Conservation (phyloP, 23 tunicate genomes). For the Ciona savignyi region DNA sequence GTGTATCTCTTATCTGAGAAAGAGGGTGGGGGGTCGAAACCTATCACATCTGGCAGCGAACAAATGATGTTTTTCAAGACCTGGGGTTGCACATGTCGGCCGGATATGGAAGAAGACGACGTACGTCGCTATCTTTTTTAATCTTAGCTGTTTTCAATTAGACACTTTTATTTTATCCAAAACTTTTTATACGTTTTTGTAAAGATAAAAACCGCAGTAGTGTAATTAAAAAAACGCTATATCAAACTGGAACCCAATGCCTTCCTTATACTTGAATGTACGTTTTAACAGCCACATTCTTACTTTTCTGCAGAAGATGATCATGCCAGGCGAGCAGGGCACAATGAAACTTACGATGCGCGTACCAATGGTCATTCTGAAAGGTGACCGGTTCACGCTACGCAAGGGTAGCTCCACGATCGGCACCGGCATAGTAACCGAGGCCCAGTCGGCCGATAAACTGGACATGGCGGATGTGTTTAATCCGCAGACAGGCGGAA, state of each 20-base stretch:
- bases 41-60: slow-evolving; percentile 13
- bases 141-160: too few species aligned
- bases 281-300: too few species aligned
- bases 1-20: slow-evolving; percentile 46
- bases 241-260: background rate
- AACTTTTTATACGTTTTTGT: too few species aligned
- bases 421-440: slow-evolving; percentile 85
- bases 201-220: too few species aligned
- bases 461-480: too few species aligned
- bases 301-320: slow-evolving; percentile 44
- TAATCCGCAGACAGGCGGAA: too few species aligned
- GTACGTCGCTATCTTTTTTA: too few species aligned
- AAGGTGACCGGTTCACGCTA: slow-evolving; percentile 79
- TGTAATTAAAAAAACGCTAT: too few species aligned
- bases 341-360: slow-evolving; percentile 46
- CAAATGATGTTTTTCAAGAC: slow-evolving; percentile 47
- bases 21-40: slow-evolving; percentile 44
- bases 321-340: slow-evolving; percentile 96
- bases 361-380: slow-evolving; percentile 72
- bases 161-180: too few species aligned
- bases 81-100: slow-evolving; percentile 34
- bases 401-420: slow-evolving; percentile 72
- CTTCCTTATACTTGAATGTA: background rate
- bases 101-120: slow-evolving; percentile 13
- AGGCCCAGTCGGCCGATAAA: too few species aligned